Evolutionary conservation across 2,113 vertebrate genomes (phyloP), one percentile per base, ranked within the genome.

Genomic region (Neopipo cinnamomea): DNA sequence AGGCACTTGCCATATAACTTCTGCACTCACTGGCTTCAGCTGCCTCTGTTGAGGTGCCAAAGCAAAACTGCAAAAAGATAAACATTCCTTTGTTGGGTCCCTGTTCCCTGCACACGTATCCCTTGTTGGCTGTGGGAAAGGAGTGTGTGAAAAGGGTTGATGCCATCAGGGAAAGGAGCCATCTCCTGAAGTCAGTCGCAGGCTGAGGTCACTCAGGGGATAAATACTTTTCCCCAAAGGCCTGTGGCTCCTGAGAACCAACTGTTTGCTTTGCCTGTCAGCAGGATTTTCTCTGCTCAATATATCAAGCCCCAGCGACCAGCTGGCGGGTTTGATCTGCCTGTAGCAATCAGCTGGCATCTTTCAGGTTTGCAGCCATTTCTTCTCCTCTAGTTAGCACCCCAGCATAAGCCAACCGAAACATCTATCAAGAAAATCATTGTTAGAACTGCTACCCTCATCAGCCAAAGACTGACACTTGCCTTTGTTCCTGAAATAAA

Each of bases 221-320:
- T 97, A 96, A 96, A 96, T 97, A 94, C 77, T 96, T 96, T 95
- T 70, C 91, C 76, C 92, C 83, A 96, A 89, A 97, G 95, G 95
- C 96, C 73, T 89, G 88, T 89, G 92, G 92, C 84, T 97, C 93
- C 95, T 95, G 93, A 96, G 94, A 97, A 96, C 88, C 86, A 96
- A 96, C 73, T 93, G 94, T 85, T 96, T 95, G 93, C 95, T 92
- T n/a, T 96, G 95, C 88, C 83, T 96, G 95, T 96, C 96, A 97
- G 91, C 86, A 92, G 70, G 73, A 97, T 96, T 97, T 97, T 94
- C 96, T 96, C 96, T 96, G 96, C 96, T 97, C 95, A 94, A 95
- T 96, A 93, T 96, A 97, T 97, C 96, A 97, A 94, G 61, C 83
- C 18, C 44, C 92, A 95, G 83, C 0, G 15, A 93, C 90, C 96